Evolutionary conservation across 2,113 vertebrate species (phyloP).

Genomic region (Vidua chalybeata): DNA sequence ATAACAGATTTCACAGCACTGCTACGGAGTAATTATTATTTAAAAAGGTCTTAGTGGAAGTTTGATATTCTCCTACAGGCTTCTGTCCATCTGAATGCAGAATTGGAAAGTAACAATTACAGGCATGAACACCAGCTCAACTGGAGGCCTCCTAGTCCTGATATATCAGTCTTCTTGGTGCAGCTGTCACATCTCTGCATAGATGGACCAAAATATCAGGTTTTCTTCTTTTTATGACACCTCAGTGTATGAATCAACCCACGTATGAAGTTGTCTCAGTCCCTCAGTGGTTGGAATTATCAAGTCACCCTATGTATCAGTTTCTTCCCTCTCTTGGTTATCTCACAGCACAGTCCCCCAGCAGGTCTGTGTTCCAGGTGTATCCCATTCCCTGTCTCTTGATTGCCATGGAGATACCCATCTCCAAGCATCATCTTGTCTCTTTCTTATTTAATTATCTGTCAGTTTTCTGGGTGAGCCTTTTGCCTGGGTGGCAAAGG

Average conservation of each 20-base stretch:
- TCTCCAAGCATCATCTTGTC: neutral
- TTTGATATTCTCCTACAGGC: slow-evolving; percentile 69
- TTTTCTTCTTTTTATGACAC: slow-evolving; percentile 1
- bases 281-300: neutral
- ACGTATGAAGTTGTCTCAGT: neutral
- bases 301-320: neutral
- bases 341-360: neutral
- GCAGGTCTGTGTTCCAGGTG: neutral
- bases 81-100: slow-evolving; percentile 66
- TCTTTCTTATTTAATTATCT: neutral
- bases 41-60: slow-evolving; percentile 70
- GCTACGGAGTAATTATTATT: slow-evolving; percentile 77
- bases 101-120: slow-evolving; percentile 57
- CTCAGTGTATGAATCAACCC: neutral
- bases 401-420: neutral
- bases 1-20: slow-evolving; percentile 78
- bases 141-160: neutral
- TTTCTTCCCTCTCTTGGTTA: neutral
- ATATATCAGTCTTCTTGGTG: neutral
- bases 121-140: slow-evolving; percentile 1
- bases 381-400: neutral
- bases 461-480: neutral
- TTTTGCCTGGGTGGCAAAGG: neutral
- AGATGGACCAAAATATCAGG: neutral
- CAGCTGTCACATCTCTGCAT: neutral